phyloP scores from a whole-genome alignment of 2,797 vertebrate species.

The Malacoctenus gilli region DNA sequence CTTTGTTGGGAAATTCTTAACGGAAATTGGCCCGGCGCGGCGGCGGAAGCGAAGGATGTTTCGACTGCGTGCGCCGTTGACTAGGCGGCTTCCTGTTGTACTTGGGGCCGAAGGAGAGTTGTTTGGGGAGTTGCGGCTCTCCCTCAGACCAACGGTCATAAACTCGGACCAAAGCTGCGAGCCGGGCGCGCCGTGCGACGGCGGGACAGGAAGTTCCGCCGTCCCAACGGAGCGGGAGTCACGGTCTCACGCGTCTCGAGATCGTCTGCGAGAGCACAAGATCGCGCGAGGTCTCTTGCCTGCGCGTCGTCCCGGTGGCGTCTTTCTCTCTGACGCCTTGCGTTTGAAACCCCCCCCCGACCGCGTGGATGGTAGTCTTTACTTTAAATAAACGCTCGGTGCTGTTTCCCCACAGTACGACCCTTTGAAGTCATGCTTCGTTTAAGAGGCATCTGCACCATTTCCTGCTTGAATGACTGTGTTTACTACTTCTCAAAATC shows the following conservation, averaged over 20 bases:
- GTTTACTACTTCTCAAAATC: constrained; percentile 18
- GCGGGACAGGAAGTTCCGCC: background rate
- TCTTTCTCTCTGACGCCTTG: no score
- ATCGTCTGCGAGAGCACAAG: no score
- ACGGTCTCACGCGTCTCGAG: background rate
- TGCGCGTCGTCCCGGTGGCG: no score
- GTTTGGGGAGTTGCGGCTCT: constrained; percentile 51
- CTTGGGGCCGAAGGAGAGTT: constrained; percentile 35
- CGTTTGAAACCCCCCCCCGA: background rate
- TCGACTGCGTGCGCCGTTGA: constrained; percentile 42
- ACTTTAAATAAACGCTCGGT: no score
- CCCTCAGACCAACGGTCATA: constrained; percentile 17
- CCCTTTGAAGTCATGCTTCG: constrained; percentile 2
- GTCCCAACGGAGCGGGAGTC: background rate
- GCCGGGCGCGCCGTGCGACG: background rate
- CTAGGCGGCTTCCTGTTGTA: constrained; percentile 57
- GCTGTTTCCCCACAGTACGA: background rate
- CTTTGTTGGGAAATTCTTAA: constrained; percentile 58
- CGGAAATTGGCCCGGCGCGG: constrained; percentile 56
- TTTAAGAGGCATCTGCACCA: constrained; percentile 9
- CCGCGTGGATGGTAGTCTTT: background rate
- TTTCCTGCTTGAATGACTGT: background rate
- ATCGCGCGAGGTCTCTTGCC: no score
- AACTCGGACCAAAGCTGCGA: background rate
- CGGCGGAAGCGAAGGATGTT: constrained; percentile 32